Base-by-base conservation (phyloP, 2,888 invertebrate genomes). In the Neuroscelio doddi region DNA sequence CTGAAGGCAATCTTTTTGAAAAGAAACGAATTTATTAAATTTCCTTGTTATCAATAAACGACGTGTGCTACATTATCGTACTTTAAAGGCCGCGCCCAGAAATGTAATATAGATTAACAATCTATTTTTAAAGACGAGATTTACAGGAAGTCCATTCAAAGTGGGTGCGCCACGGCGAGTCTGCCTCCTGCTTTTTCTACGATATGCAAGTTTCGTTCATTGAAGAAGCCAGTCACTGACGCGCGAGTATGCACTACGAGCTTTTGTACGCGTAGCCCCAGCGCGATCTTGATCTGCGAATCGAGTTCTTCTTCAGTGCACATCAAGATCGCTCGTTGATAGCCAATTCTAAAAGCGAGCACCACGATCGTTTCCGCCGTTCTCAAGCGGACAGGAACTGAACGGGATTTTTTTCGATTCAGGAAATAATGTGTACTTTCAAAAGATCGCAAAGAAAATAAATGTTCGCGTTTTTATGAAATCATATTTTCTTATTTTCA, bases 91-190 rank as follows among this genome's bases (percentile, higher is more conserved):
- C 66, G 57, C 68, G 49, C 70, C 69, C 16, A 47, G 64, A 65
- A 63, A 67, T 67, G 66, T 64, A 65, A 68, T 62, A 52, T 62
- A 47, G 58, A 68, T 67, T 59, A 70, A 68, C 44, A 66, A 61
- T 14, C 64, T 47, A 34, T 49, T 62, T 59, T 49, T 42, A 36
- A 29, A 39, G 44, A 45, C 45, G 50, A 26, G 46, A 42, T 30
- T 16, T 30, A 46, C 56, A 69, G 67, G 68, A 70, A 67, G 67
- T 50, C 50, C 58, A 51, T 26, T 24, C 10, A 47, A 59, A 62
- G 34, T 62, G 41, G 65, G 59, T 44, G 61, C 56, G 45, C 53
- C 64, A 38, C 12, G 15, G 16, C 34, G 39, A 46, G 38, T 42
- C 47, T 44, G 15, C 16, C 57, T 49, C 30, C 38, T 29, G 42